Evolutionary conservation across 2,113 vertebrate genomes (phyloP).

Genomic region (Callorhinus ursinus): DNA sequence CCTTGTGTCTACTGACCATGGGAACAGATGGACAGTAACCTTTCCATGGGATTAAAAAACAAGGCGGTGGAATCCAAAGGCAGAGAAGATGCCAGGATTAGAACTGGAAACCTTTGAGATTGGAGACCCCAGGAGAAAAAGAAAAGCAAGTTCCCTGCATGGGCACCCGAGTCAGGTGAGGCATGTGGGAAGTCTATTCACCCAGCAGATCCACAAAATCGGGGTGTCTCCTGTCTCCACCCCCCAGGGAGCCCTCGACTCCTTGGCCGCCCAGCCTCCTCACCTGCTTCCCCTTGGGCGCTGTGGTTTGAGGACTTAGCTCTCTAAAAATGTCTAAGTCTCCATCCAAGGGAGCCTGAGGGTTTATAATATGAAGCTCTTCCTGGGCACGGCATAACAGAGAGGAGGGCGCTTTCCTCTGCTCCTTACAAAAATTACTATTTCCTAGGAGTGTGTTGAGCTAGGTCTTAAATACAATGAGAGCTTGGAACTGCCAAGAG

Average conservation of each 20-base stretch:
- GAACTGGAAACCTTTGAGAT: neutral
- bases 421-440: neutral
- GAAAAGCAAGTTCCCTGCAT: neutral
- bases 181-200: neutral
- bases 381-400: neutral
- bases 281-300: neutral
- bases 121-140: neutral
- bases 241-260: neutral
- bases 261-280: neutral
- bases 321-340: neutral
- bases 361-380: neutral
- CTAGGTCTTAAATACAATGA: neutral
- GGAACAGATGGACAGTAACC: neutral
- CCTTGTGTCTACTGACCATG: too few species aligned
- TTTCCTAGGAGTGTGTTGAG: neutral
- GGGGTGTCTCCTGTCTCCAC: rapidly evolving
- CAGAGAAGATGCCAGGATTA: neutral
- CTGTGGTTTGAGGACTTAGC: neutral
- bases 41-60: neutral
- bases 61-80: neutral
- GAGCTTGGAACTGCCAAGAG: neutral
- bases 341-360: neutral
- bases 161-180: rapidly evolving
- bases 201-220: neutral
- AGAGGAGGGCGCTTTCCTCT: neutral